Evolutionary conservation across 2,888 invertebrate genomes (phyloP), one percentile per base, ranked within the genome.

Genomic region (Ormyrus nitidulus): DNA sequence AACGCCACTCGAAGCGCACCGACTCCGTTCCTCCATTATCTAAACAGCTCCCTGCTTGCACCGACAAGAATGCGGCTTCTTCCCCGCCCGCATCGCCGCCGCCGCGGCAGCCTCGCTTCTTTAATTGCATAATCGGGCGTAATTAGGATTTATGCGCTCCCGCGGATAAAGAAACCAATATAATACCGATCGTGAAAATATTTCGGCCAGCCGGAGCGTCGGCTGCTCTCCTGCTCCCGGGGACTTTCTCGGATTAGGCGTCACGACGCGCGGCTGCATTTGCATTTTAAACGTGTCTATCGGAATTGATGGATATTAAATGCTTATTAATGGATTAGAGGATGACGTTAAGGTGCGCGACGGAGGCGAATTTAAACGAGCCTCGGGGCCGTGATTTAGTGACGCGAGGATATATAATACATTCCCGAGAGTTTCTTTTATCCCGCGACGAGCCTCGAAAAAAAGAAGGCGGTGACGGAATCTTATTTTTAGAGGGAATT

Each of bases 111-210:
- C 19, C 44, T 46, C 53, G 7, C 19, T n/a, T 62, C 69, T 69
- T 75, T 71, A 75, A 80, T 80, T 76, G 54, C 64, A 56, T 74
- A 79, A 79, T 79, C 69, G 69, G 19, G 8, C 76, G 76, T 72
- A 76, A 80, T 80, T 66, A 68, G 76, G 80, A 80, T 80, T 80
- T 80, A 76, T 80, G 71, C 58, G 13, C 54, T 56, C 64, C 76
- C 46, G 53, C 10, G 19, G 53, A 77, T 79, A 69, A 69, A 79
- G 69, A 13, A 0, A 13, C 13, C 13, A 13, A 13, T 13, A 13
- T 13, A 13, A 13, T 0, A 13, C 13, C 56, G 64, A 79, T 64
- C 73, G 64, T 64, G 64, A 70, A 70, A 77, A 62, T 62, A 68
- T 62, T 69, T 66, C 19, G 51, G 44, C 10, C 13, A 59, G 5